These are phyloP conservation scores for Leucosticte australis DNA, from an alignment of 2,113 vertebrate species.

Conservation along the genomic window DNA sequence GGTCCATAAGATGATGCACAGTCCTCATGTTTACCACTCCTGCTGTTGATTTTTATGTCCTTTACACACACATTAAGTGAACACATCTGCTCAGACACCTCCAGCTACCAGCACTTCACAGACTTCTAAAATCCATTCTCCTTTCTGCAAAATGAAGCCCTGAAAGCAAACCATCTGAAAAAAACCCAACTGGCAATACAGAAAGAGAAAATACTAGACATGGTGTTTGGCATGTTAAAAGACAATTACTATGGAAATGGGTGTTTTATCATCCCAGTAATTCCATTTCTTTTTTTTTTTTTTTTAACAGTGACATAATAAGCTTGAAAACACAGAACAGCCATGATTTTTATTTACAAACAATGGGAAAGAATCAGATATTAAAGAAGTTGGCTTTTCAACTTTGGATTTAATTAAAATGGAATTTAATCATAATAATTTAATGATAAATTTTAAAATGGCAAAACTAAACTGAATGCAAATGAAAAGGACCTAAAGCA, in stretches of 20 bases:
- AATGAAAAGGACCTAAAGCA: not conserved
- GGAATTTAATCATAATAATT: not conserved
- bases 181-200: not conserved
- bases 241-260: not conserved
- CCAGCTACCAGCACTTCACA: not conserved
- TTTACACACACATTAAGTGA: fast-evolving
- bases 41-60: not conserved
- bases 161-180: not conserved
- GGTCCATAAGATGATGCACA: not conserved
- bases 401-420: not conserved
- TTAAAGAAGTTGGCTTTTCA: not conserved
- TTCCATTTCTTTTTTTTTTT: not conserved
- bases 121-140: not conserved
- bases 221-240: not conserved
- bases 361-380: not conserved
- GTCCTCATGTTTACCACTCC: not conserved
- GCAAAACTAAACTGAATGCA: not conserved
- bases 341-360: not conserved
- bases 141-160: not conserved
- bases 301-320: not conserved
- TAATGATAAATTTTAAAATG: not conserved
- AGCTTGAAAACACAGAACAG: not conserved
- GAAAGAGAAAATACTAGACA: not conserved
- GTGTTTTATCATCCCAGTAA: not conserved
- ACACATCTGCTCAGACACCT: not conserved